Evolutionary conservation across 2,113 vertebrate species (phyloP).

Genomic region (Etia nguti): DNA sequence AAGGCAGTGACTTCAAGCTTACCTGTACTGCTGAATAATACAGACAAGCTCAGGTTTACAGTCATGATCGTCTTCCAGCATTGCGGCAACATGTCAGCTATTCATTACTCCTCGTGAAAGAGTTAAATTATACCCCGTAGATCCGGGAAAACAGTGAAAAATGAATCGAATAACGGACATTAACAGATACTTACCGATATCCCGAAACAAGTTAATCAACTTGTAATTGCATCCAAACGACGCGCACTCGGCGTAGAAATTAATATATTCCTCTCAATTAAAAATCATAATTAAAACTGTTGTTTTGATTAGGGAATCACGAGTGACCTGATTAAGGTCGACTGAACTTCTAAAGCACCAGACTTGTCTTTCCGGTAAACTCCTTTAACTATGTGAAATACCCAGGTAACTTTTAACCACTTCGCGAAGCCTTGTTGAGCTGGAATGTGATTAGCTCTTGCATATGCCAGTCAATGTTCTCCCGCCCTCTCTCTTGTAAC

Average conservation of each 20-base stretch:
- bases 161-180: background rate
- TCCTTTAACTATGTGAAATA: background rate
- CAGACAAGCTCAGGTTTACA: conserved; percentile 40
- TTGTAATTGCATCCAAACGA: background rate
- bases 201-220: background rate
- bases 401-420: background rate
- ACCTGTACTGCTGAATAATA: conserved; percentile 34
- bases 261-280: background rate
- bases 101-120: background rate
- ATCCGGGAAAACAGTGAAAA: background rate
- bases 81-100: background rate
- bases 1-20: background rate
- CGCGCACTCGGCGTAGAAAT: background rate
- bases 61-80: background rate
- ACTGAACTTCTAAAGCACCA: background rate
- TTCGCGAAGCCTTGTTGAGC: background rate
- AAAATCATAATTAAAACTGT: background rate
- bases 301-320: background rate
- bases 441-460: conserved; percentile 17
- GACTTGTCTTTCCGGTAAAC: background rate
- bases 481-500: conserved; percentile 25
- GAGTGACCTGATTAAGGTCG: background rate
- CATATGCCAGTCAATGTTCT: background rate
- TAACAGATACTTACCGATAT: background rate
- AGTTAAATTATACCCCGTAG: background rate